phyloP scores from a whole-genome alignment of 1,140 invertebrate genomes.

The Cecropterus lyciades region DNA sequence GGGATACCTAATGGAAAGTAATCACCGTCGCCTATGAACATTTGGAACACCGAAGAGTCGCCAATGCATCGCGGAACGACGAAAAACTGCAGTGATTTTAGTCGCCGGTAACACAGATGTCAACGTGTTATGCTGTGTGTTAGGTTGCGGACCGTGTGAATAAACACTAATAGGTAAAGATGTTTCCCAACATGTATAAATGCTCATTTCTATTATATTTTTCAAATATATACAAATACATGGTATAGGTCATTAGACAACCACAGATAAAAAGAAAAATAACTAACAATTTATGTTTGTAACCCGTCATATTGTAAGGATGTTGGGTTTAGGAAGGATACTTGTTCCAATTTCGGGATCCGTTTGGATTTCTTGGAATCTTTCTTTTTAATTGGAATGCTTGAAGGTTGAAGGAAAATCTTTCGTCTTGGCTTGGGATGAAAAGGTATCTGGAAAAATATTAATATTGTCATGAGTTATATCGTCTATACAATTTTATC shows the following conservation, averaged over 20 bases:
- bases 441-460: neutral
- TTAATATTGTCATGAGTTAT: neutral
- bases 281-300: constrained; percentile 43
- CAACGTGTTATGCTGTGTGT: too few species aligned
- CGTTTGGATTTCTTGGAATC: neutral
- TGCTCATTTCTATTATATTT: constrained; percentile 37
- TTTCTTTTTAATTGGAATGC: neutral
- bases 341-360: neutral
- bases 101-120: too few species aligned
- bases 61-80: too few species aligned
- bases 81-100: too few species aligned
- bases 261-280: constrained; percentile 37
- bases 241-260: constrained; percentile 49
- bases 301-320: constrained; percentile 38
- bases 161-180: constrained; percentile 43
- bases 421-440: neutral
- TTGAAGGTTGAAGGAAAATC: neutral
- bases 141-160: too few species aligned
- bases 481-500: too few species aligned
- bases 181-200: constrained; percentile 40
- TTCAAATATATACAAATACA: constrained; percentile 52
- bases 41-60: too few species aligned
- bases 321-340: too few species aligned
- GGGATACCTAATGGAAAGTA: too few species aligned
- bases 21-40: too few species aligned